These are phyloP conservation scores for Margarornis squamiger DNA, from an alignment of 2,797 vertebrate species.

Conservation along the genomic window DNA sequence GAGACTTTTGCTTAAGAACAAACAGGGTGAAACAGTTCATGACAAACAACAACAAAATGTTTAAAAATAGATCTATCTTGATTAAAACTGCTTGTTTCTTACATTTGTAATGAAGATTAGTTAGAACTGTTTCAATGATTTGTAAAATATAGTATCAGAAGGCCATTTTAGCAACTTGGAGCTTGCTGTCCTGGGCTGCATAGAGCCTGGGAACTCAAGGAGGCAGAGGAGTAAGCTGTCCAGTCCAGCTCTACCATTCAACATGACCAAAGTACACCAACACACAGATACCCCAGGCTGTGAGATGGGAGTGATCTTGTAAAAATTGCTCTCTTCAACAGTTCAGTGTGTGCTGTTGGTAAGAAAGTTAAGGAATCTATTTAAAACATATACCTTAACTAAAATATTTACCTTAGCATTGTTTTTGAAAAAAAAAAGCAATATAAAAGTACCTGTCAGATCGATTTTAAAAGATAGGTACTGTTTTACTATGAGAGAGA, in stretches of 20 bases:
- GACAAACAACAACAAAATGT: background rate
- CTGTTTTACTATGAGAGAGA: background rate
- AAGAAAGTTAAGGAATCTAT: background rate
- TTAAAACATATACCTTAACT: background rate
- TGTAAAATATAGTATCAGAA: background rate
- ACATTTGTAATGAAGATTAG: background rate
- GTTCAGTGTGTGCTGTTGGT: background rate
- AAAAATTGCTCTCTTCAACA: background rate
- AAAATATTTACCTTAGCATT: background rate
- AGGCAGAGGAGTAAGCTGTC: background rate
- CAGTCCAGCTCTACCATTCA: background rate
- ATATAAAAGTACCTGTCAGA: background rate
- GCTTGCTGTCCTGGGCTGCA: background rate
- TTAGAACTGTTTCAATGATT: background rate
- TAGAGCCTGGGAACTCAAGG: background rate
- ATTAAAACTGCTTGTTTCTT: background rate
- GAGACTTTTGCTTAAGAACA: background rate
- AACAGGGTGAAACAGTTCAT: background rate
- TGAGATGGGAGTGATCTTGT: background rate
- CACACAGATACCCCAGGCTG: background rate
- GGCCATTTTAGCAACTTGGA: background rate
- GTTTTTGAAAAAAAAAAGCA: background rate
- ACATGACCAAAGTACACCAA: background rate
- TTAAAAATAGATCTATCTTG: background rate
- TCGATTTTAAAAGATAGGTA: background rate